Conservation (phyloP, 2,888 invertebrate species). For the Heliconius cydno region DNA sequence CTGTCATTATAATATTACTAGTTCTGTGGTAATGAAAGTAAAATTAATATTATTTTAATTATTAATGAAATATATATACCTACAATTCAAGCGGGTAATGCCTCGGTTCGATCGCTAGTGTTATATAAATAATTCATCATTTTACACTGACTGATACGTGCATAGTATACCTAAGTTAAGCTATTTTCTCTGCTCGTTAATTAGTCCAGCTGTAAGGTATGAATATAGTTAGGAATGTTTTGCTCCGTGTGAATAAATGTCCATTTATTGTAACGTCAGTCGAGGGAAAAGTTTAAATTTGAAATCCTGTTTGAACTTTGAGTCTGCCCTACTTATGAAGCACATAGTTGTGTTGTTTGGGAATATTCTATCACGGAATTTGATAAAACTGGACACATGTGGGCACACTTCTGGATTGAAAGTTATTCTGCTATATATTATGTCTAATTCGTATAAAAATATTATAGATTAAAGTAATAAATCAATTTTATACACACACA, state of each 20-base stretch:
- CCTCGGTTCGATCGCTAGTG: not conserved
- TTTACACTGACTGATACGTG: not conserved
- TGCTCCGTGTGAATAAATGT: constrained; percentile 54
- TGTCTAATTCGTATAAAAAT: not conserved
- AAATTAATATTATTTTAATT: too few species aligned
- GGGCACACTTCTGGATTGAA: constrained; percentile 13
- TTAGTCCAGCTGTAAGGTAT: constrained; percentile 33
- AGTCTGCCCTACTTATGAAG: constrained; percentile 46
- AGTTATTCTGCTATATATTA: not conserved
- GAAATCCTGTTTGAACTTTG: constrained; percentile 50
- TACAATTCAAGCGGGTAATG: too few species aligned
- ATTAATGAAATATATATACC: too few species aligned
- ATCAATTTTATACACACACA: too few species aligned
- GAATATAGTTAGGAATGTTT: constrained; percentile 30
- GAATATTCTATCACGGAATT: constrained; percentile 34
- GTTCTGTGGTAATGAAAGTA: too few species aligned
- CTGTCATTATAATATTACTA: not conserved
- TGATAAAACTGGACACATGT: constrained; percentile 37
- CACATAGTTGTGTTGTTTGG: constrained; percentile 44
- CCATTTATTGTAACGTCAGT: constrained; percentile 51
- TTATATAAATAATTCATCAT: not conserved
- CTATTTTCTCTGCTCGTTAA: constrained; percentile 36
- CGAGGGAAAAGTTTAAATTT: constrained; percentile 51
- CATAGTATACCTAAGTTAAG: constrained; percentile 10
- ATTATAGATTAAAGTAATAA: not conserved